A percentile compares a stretch with the other conserved stretches of the same genome.
phyloP scores from a whole-genome alignment of 2,113 vertebrate species.

The Anarhynchus alexandrinus region DNA sequence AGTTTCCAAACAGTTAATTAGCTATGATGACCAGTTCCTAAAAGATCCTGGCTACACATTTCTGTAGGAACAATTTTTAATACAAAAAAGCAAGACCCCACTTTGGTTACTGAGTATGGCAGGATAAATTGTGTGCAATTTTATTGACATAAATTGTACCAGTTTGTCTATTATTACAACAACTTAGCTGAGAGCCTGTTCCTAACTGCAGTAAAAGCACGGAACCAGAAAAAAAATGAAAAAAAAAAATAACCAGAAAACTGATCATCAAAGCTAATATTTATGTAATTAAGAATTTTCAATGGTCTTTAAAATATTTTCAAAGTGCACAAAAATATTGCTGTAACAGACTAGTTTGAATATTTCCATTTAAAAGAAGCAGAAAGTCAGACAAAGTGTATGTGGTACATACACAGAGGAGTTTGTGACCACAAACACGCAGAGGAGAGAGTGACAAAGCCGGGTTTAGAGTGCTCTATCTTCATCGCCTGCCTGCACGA shows the following conservation, averaged over 20 bases:
- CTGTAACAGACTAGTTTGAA: background rate
- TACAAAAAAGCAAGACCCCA: background rate
- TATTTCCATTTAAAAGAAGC: background rate
- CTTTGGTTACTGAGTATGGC: background rate
- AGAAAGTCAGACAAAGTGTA: background rate
- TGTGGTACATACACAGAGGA: background rate
- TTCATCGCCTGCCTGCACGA: background rate
- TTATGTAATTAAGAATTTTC: background rate
- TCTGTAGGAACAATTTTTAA: background rate
- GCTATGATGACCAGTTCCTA: background rate
- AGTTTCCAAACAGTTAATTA: background rate
- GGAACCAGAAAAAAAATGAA: background rate
- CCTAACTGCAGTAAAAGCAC: background rate
- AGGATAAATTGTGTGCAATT: background rate
- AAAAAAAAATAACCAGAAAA: background rate
- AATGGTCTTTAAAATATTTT: background rate
- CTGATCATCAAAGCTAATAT: background rate
- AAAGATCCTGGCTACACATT: background rate
- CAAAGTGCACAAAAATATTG: background rate
- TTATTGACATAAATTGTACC: background rate
- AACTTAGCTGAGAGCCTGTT: background rate
- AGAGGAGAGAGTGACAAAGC: background rate
- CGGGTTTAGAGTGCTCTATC: background rate
- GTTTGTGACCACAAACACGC: background rate
- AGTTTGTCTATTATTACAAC: background rate